Evolutionary conservation across 2,888 invertebrate genomes (phyloP), one percentile per base, ranked within the genome.

Genomic region (Metellina segmentata): DNA sequence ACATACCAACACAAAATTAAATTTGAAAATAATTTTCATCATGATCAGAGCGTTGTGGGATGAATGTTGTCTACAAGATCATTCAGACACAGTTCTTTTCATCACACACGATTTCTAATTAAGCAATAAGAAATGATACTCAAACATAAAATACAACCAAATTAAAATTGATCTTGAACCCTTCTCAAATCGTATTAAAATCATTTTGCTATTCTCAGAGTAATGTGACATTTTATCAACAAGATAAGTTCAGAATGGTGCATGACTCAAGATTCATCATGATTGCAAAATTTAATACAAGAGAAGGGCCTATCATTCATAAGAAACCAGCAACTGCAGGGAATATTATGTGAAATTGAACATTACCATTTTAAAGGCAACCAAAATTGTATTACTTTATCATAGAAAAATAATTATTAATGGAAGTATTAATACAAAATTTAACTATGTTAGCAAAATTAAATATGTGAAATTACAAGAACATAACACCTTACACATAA

Each of bases 31-130:
- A 61, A 61, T n/a, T n/a, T n/a, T n/a, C 11, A 61, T 61, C 61
- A 61, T 61, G 61, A 61, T 61, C 61, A 61, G 61, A 61, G 61
- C 61, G 61, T 61, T 61, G 61, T 61, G 61, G 61, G 61, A 61
- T 61, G 61, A 61, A 61, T 61, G 9, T 61, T 61, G 61, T 61
- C 61, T 0, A 61, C 61, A 61, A 13, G 0, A 61, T n/a, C 61
- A 61, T 61, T 61, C 61, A 61, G 61, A 13, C 61, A 1, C n/a
- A n/a, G n/a, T 61, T 61, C 13, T 11, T 16, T 16, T 61, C 61
- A 61, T 61, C 61, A 61, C 9, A 5, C 16, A 61, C 0, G 61
- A 61, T 61, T 34, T 34, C 61, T 61, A 16, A 61, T 61, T 61
- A 61, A 1, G 6, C 61, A 61, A 11, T 61, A 13, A 1, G 5